Base-by-base conservation (phyloP, 2,888 invertebrate genomes). In the Iselma pallidipennis region DNA sequence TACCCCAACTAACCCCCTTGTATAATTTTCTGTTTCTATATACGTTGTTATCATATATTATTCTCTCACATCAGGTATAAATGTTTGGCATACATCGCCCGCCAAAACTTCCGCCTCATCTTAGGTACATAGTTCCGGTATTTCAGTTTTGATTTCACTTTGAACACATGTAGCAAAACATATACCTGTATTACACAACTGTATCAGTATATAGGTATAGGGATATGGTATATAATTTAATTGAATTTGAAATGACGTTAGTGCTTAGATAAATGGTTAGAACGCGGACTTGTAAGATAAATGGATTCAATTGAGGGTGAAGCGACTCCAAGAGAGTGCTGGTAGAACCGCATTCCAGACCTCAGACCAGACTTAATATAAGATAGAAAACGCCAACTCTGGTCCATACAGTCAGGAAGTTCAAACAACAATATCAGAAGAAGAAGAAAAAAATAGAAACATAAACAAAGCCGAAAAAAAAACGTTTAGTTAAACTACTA, bases 81-180 rank as follows among this genome's bases (percentile, higher is more conserved):
- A 66, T 64, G 58, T 42, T 42, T 63, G 52, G 56, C 59, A 60
- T 69, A 42, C n/a, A 37, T 75, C 72, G 68, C 73, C 75, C 78
- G 76, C 77, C 77, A 77, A 78, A 77, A 76, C 76, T 77, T 78
- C 76, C 76, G 74, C 66, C 33, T 63, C 19, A 16, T 19, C 42
- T 2, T 33, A 14, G 1, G 14, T 33, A 33, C 14, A 10, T 33
- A 10, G n/a, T n/a, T 33, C 4, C 3, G 10, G 2, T 14, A 2
- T 5, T 33, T 5, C 14, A 9, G 10, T 4, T 42, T 21, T 12
- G 19, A 21, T 37, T 37, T 16, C 16, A 6, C 7, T 16, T 33
- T 16, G 6, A 16, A 5, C 37, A 1, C n/a, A 33, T 0, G 10
- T n/a, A n/a, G n/a, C n/a, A n/a, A 29, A 2, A 1, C 10, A 29